A percentile compares a stretch with the other conserved stretches of the same genome.
Evolutionary conservation across 2,113 vertebrate genomes (phyloP).

Genomic region (Ariopsis seemanni): DNA sequence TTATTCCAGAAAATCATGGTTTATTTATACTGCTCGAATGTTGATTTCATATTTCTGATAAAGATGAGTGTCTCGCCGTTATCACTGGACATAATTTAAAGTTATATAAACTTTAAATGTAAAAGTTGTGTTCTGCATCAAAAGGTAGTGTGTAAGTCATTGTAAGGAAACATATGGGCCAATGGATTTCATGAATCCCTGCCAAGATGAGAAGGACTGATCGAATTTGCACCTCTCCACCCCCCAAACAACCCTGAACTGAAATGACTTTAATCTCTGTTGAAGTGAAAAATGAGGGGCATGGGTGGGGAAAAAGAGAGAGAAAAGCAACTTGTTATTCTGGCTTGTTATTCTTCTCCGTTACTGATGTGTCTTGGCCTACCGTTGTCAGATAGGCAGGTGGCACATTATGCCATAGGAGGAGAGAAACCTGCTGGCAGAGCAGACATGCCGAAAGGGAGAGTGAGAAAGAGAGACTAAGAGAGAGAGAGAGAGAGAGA

Average conservation of each 20-base stretch:
- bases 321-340: constrained; percentile 51
- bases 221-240: constrained; percentile 40
- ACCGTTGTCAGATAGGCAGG: constrained; percentile 63
- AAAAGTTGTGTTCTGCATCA: constrained; percentile 11
- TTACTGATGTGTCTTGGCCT: constrained; percentile 58
- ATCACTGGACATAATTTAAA: neutral
- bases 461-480: constrained; percentile 39
- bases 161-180: constrained; percentile 57
- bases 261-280: constrained; percentile 56
- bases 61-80: neutral
- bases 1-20: neutral
- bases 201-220: constrained; percentile 56
- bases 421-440: constrained; percentile 58
- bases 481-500: constrained; percentile 41
- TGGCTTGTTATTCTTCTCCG: constrained; percentile 40
- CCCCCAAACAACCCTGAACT: constrained; percentile 38
- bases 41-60: no score
- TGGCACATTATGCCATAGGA: constrained; percentile 62
- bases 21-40: neutral
- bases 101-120: constrained; percentile 4
- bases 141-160: constrained; percentile 28
- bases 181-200: constrained; percentile 49
- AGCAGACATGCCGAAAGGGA: constrained; percentile 44
- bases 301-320: constrained; percentile 11
- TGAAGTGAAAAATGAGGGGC: constrained; percentile 56